Conservation (phyloP, 2,113 vertebrate species). For the Physeter macrocephalus region DNA sequence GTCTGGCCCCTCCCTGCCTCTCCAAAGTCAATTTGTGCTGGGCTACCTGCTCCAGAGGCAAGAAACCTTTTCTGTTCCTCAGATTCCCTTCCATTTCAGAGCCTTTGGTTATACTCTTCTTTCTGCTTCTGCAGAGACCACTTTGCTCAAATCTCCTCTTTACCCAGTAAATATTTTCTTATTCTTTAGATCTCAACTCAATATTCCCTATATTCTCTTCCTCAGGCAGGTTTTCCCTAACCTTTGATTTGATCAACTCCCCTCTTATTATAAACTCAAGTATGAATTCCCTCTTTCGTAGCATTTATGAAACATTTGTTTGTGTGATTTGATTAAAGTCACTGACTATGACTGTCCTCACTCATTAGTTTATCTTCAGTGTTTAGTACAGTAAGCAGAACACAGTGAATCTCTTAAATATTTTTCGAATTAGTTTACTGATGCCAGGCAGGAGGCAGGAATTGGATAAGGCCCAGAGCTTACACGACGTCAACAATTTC, state of each 20-base stretch:
- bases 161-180: neutral
- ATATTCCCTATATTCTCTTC: neutral
- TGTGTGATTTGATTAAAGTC: slow-evolving; percentile 7
- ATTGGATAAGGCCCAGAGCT: neutral
- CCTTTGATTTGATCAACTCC: neutral
- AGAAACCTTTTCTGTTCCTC: neutral
- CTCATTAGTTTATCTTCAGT: neutral
- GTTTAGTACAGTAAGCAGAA: neutral
- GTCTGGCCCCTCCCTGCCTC: neutral
- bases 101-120: neutral
- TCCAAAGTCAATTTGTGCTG: neutral
- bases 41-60: neutral
- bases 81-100: neutral
- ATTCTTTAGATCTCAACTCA: neutral
- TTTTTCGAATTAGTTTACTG: neutral
- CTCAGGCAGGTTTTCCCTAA: neutral
- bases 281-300: neutral
- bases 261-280: neutral
- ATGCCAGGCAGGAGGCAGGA: neutral
- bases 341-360: neutral
- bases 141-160: neutral
- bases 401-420: neutral
- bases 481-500: neutral
- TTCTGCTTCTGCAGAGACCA: neutral
- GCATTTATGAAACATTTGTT: neutral